These are phyloP conservation scores for Cathartes aura DNA, from an alignment of 2,113 vertebrate species.

Conservation along the genomic window DNA sequence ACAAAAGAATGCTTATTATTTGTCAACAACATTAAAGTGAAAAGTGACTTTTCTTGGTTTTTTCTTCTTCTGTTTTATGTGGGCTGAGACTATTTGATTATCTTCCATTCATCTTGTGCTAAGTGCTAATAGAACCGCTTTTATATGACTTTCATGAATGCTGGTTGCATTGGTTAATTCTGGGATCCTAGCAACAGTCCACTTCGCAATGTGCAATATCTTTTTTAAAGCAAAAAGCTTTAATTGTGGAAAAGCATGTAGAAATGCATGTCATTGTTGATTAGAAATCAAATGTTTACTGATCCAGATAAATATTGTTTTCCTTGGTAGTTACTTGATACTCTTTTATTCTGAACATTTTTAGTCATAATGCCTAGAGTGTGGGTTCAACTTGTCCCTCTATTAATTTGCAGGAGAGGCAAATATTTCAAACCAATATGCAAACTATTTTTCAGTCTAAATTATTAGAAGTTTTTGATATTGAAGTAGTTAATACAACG, in stretches of 20 bases:
- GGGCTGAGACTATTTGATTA: background rate
- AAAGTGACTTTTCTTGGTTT: background rate
- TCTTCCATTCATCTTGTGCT: slow-evolving; percentile 38
- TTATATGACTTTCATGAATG: slow-evolving; percentile 28
- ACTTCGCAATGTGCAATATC: slow-evolving; percentile 1
- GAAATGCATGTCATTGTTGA: background rate
- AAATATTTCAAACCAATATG: background rate
- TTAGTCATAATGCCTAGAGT: background rate
- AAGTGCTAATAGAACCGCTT: slow-evolving; percentile 48
- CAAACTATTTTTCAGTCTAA: background rate
- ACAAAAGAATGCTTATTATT: background rate
- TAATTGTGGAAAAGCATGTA: slow-evolving; percentile 31
- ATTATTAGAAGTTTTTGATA: background rate
- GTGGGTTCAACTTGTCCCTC: background rate
- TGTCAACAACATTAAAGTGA: slow-evolving; percentile 43
- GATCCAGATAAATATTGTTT: background rate
- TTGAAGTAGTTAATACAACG: background rate
- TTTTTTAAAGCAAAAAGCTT: slow-evolving; percentile 36
- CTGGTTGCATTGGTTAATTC: slow-evolving; percentile 13
- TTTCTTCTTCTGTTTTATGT: slow-evolving; percentile 10
- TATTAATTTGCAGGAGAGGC: background rate
- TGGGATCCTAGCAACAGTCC: slow-evolving; percentile 56
- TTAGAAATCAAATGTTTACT: slow-evolving; percentile 2
- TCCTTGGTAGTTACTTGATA: background rate
- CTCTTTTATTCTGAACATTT: background rate